These are phyloP conservation scores for Garra rufa DNA, from an alignment of 2,113 vertebrate genomes.

Conservation along the genomic window DNA sequence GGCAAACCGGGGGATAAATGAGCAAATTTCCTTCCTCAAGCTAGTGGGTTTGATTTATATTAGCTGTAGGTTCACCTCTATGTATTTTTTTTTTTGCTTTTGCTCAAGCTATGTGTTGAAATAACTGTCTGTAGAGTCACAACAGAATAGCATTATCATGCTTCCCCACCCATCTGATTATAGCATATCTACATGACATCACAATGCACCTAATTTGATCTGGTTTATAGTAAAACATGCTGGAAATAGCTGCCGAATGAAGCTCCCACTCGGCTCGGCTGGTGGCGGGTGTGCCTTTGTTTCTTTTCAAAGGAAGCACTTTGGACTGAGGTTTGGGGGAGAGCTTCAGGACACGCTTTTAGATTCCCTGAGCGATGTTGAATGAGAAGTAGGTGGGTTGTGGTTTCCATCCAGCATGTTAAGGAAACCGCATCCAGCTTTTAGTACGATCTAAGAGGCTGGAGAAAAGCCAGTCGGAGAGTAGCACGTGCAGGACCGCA, in stretches of 20 bases:
- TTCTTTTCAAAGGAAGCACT: constrained; percentile 48
- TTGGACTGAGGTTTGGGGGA: constrained; percentile 43
- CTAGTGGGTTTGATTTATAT: not conserved
- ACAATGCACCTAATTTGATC: not conserved
- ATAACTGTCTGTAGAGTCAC: not conserved
- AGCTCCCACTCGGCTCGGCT: not conserved
- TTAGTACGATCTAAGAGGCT: constrained; percentile 29
- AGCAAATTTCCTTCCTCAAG: constrained; percentile 12
- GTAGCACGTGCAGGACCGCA: not conserved
- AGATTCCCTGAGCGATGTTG: not conserved
- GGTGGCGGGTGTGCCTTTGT: constrained; percentile 38
- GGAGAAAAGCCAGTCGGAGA: not conserved
- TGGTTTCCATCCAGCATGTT: constrained; percentile 51
- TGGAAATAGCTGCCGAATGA: not conserved
- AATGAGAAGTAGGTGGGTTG: constrained; percentile 46
- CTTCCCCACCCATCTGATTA: constrained; percentile 1
- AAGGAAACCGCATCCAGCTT: constrained; percentile 38
- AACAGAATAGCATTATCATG: not conserved
- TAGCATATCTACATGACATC: constrained; percentile 7
- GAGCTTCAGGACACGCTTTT: constrained; percentile 25
- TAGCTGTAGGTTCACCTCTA: not conserved
- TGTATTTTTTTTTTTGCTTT: not conserved
- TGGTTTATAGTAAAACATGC: not conserved
- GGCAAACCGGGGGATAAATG: not conserved
- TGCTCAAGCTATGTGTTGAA: not conserved